Evolutionary conservation across 2,797 vertebrate species (phyloP).

Genomic region (Decapterus maruadsi): DNA sequence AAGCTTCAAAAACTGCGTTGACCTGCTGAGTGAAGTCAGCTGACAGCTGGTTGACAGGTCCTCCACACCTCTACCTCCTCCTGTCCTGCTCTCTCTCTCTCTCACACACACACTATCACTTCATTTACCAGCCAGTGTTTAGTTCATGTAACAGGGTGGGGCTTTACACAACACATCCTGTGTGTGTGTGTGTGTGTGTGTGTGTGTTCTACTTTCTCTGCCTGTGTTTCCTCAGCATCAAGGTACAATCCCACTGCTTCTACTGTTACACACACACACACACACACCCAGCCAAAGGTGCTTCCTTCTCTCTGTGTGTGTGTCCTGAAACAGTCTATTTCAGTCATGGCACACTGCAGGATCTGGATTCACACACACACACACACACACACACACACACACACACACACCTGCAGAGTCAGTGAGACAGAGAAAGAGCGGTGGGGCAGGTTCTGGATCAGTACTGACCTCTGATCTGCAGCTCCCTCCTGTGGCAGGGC

Average conservation of each 20-base stretch:
- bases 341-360: conserved; percentile 29
- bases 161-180: background rate
- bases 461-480: conserved; percentile 25
- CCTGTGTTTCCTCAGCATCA: conserved; percentile 48
- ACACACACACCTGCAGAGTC: conserved; percentile 5
- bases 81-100: too few relatives aligned
- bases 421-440: background rate
- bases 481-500: conserved; percentile 54
- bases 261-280: conserved; percentile 15
- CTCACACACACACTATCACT: too few relatives aligned
- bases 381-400: conserved; percentile 8
- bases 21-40: too few relatives aligned
- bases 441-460: background rate
- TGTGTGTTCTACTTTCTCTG: background rate
- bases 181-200: background rate
- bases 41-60: too few relatives aligned
- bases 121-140: background rate
- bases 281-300: conserved; percentile 34
- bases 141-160: background rate
- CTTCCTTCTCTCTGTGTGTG: conserved; percentile 27
- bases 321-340: conserved; percentile 54
- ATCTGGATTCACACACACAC: conserved; percentile 25
- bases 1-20: too few relatives aligned
- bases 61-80: too few relatives aligned
- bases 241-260: conserved; percentile 45